A percentile compares a stretch with the other conserved stretches of the same genome.
These are phyloP conservation scores for Ostrea denselamellosa DNA, from an alignment of 1,140 invertebrate genomes.

Conservation along the genomic window DNA sequence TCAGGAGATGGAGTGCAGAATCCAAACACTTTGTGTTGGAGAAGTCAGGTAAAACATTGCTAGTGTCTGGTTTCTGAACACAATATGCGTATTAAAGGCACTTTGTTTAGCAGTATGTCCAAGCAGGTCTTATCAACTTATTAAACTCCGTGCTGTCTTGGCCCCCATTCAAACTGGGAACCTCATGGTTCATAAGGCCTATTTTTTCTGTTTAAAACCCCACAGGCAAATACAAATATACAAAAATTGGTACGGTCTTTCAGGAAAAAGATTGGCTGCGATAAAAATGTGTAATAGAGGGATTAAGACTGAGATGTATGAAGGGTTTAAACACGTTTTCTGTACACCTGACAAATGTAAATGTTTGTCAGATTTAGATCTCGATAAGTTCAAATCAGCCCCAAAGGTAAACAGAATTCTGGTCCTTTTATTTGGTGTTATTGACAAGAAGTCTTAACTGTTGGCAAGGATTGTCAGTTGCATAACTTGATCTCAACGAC, in stretches of 20 bases:
- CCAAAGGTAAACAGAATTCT: not conserved
- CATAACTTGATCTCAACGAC: not conserved
- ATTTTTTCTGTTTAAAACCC: constrained; percentile 14
- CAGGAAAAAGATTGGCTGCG: constrained; percentile 17
- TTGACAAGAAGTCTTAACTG: not conserved
- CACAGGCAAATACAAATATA: not conserved
- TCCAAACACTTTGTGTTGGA: not conserved
- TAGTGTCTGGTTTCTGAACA: not conserved
- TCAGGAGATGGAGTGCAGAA: not conserved
- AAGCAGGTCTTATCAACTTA: not conserved
- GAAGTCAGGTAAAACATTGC: not conserved
- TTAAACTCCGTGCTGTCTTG: not conserved
- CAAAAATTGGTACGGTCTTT: not conserved
- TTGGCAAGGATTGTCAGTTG: not conserved
- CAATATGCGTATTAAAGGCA: not conserved
- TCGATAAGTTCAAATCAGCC: not conserved
- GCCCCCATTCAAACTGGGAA: not conserved
- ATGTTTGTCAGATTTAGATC: constrained; percentile 4
- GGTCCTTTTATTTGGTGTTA: not conserved
- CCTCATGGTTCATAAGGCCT: not conserved
- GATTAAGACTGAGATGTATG: not conserved
- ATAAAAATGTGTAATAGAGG: constrained; percentile 8
- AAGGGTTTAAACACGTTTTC: not conserved
- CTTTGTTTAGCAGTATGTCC: constrained; percentile 7
- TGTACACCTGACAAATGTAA: not conserved